Evolutionary conservation across 1,140 invertebrate species (phyloP).

Genomic region (Papilio polyxenes): DNA sequence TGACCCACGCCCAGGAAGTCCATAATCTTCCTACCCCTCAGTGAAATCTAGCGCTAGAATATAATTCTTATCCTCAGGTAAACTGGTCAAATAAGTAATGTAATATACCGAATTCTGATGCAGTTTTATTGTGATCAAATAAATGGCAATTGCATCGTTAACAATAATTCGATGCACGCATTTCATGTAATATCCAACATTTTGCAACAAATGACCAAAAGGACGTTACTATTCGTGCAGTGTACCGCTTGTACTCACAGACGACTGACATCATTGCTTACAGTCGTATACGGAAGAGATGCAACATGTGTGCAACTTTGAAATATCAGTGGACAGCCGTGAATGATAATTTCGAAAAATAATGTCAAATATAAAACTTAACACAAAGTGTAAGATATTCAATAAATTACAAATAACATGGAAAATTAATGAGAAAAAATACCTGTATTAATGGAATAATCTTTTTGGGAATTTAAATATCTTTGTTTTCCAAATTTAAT

Average conservation of each 20-base stretch:
- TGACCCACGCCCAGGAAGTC: too few relatives aligned
- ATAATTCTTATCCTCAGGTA: too few relatives aligned
- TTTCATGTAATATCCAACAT: not conserved
- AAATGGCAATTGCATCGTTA: not conserved
- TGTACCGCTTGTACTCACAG: not conserved
- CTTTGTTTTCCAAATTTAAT: too few relatives aligned
- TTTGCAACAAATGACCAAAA: slow-evolving; percentile 16
- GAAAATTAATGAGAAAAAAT: too few relatives aligned
- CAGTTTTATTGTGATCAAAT: not conserved
- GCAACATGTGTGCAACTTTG: not conserved
- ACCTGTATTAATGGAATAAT: too few relatives aligned
- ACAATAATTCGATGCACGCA: slow-evolving; percentile 1
- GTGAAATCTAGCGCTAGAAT: too few relatives aligned
- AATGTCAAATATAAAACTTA: not conserved
- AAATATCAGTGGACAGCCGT: not conserved
- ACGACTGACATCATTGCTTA: slow-evolving; percentile 13
- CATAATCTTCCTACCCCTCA: too few relatives aligned
- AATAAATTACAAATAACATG: too few relatives aligned
- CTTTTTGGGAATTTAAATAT: too few relatives aligned
- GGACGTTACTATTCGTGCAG: slow-evolving; percentile 10
- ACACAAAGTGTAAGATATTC: not conserved
- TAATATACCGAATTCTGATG: not conserved
- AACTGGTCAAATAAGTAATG: too few relatives aligned
- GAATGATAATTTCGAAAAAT: not conserved
- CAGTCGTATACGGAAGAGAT: slow-evolving; percentile 2